Base-by-base conservation (phyloP, 2,888 invertebrate species). In the Rhyacophila evoluta region DNA sequence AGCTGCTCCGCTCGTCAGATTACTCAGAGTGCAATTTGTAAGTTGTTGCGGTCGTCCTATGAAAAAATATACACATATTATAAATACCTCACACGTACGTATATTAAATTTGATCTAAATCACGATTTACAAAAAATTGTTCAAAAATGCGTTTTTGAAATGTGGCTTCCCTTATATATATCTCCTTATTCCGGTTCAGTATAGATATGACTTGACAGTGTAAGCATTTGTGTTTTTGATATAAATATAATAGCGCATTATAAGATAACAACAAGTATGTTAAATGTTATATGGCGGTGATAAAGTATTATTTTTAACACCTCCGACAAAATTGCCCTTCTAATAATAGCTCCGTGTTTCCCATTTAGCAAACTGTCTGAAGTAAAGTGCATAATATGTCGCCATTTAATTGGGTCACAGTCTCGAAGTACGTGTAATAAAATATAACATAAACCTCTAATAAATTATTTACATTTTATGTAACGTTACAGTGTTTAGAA, bases 21-120 rank as follows among this genome's bases (percentile, higher is more conserved):
- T 97, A 86, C 93, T 93, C 83, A 96, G 89, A 75, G 94, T 92
- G 87, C 97, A 97, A 89, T 97, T 97, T 81, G 93, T 93, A 74
- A 96, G 95, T 76, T 95, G 92, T 86, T 94, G 95, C 41, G 97
- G 97, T 86, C 95, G 93, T 81, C 95, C 96, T 95, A 88, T 74
- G 19, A 84, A 84, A 36, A 79, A 55, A 25, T n/a, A n/a, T n/a
- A n/a, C n/a, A n/a, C n/a, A n/a, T n/a, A n/a, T n/a, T n/a, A n/a
- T n/a, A n/a, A n/a, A n/a, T n/a, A n/a, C n/a, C n/a, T n/a, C n/a
- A n/a, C n/a, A n/a, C n/a, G n/a, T n/a, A n/a, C n/a, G n/a, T n/a
- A n/a, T n/a, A n/a, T n/a, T n/a, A n/a, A n/a, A n/a, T n/a, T n/a
- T n/a, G n/a, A n/a, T n/a, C n/a, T n/a, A n/a, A n/a, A n/a, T n/a